These are phyloP conservation scores for Gymnocypris eckloni DNA, from an alignment of 2,797 vertebrate genomes.

Conservation along the genomic window DNA sequence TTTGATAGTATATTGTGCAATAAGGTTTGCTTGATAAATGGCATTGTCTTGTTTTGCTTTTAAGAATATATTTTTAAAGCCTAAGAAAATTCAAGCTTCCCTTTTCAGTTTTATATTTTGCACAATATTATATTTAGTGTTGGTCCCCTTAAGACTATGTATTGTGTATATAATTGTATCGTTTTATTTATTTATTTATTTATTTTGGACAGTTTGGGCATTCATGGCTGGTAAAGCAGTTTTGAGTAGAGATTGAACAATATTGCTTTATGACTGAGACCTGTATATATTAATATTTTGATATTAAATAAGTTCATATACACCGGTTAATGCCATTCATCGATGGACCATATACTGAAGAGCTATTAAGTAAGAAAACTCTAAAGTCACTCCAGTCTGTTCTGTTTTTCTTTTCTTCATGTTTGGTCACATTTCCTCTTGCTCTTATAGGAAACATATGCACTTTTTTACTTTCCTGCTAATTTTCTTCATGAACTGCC, in stretches of 20 bases:
- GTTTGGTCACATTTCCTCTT: slow-evolving; percentile 4
- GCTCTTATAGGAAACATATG: slow-evolving; percentile 43
- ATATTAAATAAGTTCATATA: background rate
- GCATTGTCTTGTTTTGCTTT: background rate
- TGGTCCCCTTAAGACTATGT: background rate
- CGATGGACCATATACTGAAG: background rate
- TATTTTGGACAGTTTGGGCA: background rate
- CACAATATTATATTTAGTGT: background rate
- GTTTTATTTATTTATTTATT: no score
- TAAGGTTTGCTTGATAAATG: background rate
- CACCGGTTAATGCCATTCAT: background rate
- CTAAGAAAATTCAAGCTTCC: no score
- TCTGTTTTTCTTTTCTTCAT: background rate
- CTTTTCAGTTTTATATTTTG: background rate
- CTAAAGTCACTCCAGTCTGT: background rate
- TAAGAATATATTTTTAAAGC: slow-evolving; percentile 11
- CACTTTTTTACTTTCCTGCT: slow-evolving; percentile 39
- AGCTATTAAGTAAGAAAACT: background rate
- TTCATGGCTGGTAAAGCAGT: background rate
- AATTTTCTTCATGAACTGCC: slow-evolving; percentile 57
- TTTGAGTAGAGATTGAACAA: background rate
- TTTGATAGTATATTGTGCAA: background rate
- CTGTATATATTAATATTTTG: background rate
- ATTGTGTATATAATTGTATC: background rate
- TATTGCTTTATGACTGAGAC: background rate